Evolutionary conservation across 2,797 vertebrate genomes (phyloP).

Genomic region (Scleropages formosus): DNA sequence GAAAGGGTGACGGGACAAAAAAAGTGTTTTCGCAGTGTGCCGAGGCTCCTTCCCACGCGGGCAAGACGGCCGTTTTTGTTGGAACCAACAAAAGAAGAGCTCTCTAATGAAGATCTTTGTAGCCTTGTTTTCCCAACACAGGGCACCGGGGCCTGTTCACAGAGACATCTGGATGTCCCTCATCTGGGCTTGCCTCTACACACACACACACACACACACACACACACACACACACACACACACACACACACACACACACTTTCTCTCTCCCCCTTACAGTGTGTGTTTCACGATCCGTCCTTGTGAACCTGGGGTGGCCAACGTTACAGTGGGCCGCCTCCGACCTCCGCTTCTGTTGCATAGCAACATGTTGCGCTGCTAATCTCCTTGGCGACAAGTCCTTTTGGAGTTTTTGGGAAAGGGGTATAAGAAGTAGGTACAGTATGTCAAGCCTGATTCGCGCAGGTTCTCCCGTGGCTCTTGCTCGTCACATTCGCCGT

Average conservation of each 20-base stretch:
- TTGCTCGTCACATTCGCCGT: too few species aligned
- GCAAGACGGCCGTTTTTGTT: conserved; percentile 13
- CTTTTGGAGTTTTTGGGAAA: conserved; percentile 59
- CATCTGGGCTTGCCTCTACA: background rate
- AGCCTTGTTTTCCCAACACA: conserved; percentile 9
- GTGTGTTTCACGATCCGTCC: background rate
- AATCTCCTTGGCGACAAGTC: conserved; percentile 70
- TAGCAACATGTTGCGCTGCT: conserved; percentile 57
- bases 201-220: too few species aligned
- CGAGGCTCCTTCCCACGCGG: too few species aligned
- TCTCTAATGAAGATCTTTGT: conserved; percentile 11
- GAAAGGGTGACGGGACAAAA: background rate
- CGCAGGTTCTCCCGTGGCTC: too few species aligned
- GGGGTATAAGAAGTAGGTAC: conserved; percentile 55
- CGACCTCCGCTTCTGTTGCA: conserved; percentile 61
- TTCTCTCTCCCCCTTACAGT: too few species aligned
- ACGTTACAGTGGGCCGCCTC: conserved; percentile 60
- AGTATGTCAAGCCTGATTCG: too few species aligned
- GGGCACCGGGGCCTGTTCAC: background rate
- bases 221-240: too few species aligned
- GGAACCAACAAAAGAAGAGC: conserved; percentile 20
- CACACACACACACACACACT: too few species aligned
- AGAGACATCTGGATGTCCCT: background rate
- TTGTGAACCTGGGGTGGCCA: conserved; percentile 54
- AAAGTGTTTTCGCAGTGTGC: conserved; percentile 32